A percentile compares a stretch with the other conserved stretches of the same genome.
phyloP scores from a whole-genome alignment of 2,888 invertebrate species.

The Lumbricus terrestris region DNA sequence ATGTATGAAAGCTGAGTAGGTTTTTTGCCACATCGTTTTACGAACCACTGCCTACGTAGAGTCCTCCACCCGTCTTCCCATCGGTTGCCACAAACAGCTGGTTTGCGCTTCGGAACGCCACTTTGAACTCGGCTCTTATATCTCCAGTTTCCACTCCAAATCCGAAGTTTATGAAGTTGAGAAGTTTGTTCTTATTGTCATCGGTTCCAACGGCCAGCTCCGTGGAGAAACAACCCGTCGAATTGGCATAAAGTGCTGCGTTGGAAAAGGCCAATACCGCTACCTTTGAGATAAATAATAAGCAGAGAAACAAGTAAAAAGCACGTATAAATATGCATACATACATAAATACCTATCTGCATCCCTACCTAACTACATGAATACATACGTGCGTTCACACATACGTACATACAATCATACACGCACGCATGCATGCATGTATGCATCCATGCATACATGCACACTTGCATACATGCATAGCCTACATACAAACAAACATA shows the following conservation, averaged over 20 bases:
- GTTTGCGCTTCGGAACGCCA: not conserved
- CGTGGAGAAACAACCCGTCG: not conserved
- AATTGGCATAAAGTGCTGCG: not conserved
- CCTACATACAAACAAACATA: too few species aligned
- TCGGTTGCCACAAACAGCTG: not conserved
- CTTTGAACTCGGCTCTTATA: not conserved
- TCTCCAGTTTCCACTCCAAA: not conserved
- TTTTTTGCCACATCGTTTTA: too few species aligned
- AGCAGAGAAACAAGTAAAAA: too few species aligned
- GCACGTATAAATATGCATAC: too few species aligned
- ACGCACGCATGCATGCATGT: not conserved
- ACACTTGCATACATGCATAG: too few species aligned
- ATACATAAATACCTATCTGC: not conserved
- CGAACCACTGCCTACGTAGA: not conserved
- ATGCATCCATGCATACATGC: not conserved
- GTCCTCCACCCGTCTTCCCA: not conserved
- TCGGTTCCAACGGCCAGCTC: not conserved
- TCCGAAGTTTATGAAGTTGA: constrained; percentile 3
- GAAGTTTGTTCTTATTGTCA: not conserved
- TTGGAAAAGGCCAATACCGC: not conserved
- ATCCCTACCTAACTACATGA: too few species aligned
- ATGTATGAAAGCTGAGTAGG: too few species aligned
- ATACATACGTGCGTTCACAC: too few species aligned
- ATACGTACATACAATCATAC: too few species aligned
- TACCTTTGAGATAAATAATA: not conserved